Evolutionary conservation across 2,797 vertebrate species (phyloP).

Genomic region (Intellagama lesueurii): DNA sequence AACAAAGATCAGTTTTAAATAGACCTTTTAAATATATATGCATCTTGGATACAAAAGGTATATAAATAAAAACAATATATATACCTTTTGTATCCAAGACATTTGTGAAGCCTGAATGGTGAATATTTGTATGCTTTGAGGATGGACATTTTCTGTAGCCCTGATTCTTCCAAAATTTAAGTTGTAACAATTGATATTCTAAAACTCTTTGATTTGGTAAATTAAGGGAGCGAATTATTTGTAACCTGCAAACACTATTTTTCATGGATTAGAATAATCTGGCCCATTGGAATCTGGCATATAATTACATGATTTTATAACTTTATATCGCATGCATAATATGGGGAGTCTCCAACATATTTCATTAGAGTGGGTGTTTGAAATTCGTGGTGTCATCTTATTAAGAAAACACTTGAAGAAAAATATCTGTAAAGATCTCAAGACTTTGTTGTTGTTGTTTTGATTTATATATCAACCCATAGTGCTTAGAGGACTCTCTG

Average conservation of each 20-base stretch:
- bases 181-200: background rate
- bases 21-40: constrained; percentile 6
- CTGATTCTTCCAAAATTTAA: background rate
- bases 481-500: no score
- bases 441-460: background rate
- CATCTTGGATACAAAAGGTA: constrained; percentile 58
- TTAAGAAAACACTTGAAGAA: background rate
- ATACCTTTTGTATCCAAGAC: constrained; percentile 51
- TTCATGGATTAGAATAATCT: background rate
- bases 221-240: background rate
- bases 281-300: background rate
- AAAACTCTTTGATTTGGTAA: background rate
- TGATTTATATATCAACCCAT: no score
- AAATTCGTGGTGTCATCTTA: background rate
- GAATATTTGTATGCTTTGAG: constrained; percentile 27
- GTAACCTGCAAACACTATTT: background rate
- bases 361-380: background rate
- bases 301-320: background rate
- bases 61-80: no score
- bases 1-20: constrained; percentile 32
- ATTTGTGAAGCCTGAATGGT: constrained; percentile 61
- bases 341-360: background rate
- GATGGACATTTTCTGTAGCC: background rate
- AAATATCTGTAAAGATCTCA: background rate
- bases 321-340: background rate